Percentiles rank a stretch among this genome's conserved stretches.
Conservation (phyloP, 2,888 invertebrate genomes). For the Euproctis similis region DNA sequence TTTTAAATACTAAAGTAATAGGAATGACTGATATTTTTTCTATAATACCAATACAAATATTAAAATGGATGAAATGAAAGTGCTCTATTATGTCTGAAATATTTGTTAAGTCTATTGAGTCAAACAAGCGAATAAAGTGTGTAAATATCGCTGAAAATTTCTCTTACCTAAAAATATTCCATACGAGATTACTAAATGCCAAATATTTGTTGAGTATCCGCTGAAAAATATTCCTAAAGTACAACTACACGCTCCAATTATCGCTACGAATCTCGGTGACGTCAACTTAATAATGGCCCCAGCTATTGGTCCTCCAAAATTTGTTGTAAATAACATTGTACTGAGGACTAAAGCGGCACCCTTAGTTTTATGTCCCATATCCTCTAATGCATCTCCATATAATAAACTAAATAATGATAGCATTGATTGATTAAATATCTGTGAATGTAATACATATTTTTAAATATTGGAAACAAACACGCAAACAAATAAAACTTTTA, state of each 20-base stretch:
- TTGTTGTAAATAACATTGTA: slow-evolving; percentile 78
- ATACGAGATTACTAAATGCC: slow-evolving; percentile 61
- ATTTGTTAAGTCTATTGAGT: too few relatives aligned
- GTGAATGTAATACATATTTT: slow-evolving; percentile 23
- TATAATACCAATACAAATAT: too few relatives aligned
- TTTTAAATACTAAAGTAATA: too few relatives aligned
- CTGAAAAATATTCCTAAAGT: slow-evolving; percentile 62
- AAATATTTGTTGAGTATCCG: slow-evolving; percentile 59
- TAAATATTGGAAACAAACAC: background rate
- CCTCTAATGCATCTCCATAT: slow-evolving; percentile 78
- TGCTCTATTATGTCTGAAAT: too few relatives aligned
- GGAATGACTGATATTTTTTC: too few relatives aligned
- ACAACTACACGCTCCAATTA: slow-evolving; percentile 52
- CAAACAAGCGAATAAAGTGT: too few relatives aligned
- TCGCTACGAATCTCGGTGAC: slow-evolving; percentile 59
- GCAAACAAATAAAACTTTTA: too few relatives aligned
- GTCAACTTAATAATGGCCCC: slow-evolving; percentile 78
- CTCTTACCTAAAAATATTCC: slow-evolving; percentile 61
- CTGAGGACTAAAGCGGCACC: slow-evolving; percentile 82
- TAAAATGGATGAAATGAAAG: too few relatives aligned
- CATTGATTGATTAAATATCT: slow-evolving; percentile 83
- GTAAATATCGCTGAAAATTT: too few relatives aligned
- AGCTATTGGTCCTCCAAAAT: slow-evolving; percentile 81
- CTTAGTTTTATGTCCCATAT: slow-evolving; percentile 78
- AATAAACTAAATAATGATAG: slow-evolving; percentile 82